Percentiles rank a stretch among this genome's conserved stretches.
phyloP scores from a whole-genome alignment of 2,888 invertebrate genomes.

The Pheosia tremula region DNA sequence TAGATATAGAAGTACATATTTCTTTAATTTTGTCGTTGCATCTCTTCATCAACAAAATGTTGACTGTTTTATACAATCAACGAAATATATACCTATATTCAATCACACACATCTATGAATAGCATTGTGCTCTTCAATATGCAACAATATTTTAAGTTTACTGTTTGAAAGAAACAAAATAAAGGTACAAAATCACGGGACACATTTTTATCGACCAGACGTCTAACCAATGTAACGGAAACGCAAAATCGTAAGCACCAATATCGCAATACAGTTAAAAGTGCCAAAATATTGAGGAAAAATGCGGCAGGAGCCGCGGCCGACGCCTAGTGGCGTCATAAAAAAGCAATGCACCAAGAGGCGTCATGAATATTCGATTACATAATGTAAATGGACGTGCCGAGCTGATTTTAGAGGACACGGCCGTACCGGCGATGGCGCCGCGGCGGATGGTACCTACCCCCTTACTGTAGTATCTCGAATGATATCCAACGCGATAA shows the following conservation, averaged over 20 bases:
- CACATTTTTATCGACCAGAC: background rate
- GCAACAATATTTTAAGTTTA: no score
- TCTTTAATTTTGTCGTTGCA: no score
- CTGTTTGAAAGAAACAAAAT: no score
- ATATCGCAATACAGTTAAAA: constrained; percentile 5
- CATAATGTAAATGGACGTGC: constrained; percentile 65
- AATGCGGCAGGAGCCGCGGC: constrained; percentile 27
- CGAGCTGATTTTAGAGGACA: constrained; percentile 48
- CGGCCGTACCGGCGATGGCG: constrained; percentile 49
- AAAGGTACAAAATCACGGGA: background rate
- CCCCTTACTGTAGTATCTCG: constrained; percentile 46
- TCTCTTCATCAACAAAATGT: no score
- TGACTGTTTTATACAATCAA: no score
- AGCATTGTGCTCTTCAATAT: no score
- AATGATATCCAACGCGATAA: background rate
- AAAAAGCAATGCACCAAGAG: constrained; percentile 58
- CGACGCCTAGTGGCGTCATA: constrained; percentile 40
- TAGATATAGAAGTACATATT: no score
- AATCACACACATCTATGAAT: no score
- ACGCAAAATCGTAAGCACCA: background rate
- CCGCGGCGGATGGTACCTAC: constrained; percentile 46
- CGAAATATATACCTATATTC: no score
- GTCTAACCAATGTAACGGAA: constrained; percentile 2
- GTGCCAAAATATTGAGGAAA: constrained; percentile 17
- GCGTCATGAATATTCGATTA: constrained; percentile 70